Conservation (phyloP, 2,113 vertebrate species). For the Dinomys branickii region DNA sequence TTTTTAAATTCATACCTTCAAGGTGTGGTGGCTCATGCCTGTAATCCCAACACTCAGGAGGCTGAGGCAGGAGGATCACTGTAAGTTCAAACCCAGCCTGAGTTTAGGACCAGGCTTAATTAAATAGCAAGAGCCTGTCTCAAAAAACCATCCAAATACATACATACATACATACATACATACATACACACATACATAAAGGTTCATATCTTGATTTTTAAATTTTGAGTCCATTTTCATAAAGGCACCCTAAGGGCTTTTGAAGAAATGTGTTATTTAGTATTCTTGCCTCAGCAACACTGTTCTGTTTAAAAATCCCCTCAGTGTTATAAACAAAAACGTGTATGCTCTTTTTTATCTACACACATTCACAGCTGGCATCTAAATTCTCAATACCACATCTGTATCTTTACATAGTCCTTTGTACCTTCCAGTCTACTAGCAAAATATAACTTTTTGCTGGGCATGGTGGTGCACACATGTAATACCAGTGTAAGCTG, state of each 20-base stretch:
- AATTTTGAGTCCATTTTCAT: neutral
- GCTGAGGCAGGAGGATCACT: neutral
- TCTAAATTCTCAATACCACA: neutral
- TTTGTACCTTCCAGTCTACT: neutral
- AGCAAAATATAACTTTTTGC: neutral
- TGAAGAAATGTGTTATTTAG: slow-evolving; percentile 2
- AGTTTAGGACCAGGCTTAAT: neutral
- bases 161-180: no score
- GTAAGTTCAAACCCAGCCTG: neutral
- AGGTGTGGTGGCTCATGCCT: neutral
- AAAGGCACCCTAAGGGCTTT: neutral
- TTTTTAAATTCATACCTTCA: neutral
- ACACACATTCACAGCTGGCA: accelerated
- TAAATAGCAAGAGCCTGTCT: neutral
- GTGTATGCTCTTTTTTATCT: neutral
- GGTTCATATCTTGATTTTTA: neutral
- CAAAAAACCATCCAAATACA: neutral
- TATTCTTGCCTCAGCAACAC: neutral
- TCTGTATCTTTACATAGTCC: neutral
- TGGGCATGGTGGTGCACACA: neutral
- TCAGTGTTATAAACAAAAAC: neutral
- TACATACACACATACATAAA: no score
- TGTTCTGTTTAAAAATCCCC: neutral
- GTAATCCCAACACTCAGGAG: neutral
- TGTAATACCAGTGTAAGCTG: neutral